Evolutionary conservation across 2,888 invertebrate species (phyloP).

Genomic region (Galerucella calmariensis): DNA sequence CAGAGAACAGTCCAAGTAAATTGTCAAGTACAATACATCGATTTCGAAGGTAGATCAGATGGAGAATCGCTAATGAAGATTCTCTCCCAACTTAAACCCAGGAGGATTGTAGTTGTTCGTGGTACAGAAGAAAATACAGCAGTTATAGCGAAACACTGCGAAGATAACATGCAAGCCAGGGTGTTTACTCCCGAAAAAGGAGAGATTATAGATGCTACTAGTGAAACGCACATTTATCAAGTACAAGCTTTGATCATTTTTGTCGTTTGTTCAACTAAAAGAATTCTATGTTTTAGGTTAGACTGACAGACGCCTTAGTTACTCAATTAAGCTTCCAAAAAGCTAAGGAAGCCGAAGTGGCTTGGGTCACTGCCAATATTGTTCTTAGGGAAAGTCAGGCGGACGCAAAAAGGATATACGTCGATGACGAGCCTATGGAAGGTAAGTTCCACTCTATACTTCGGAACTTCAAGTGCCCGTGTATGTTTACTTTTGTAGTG

Average conservation of each 20-base stretch:
- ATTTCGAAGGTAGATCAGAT: conserved; percentile 94
- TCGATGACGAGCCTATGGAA: conserved; percentile 65
- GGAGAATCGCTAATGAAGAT: conserved; percentile 87
- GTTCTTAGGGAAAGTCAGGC: conserved; percentile 72
- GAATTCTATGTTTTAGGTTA: conserved; percentile 71
- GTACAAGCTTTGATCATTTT: conserved; percentile 63
- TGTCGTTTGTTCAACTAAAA: no score
- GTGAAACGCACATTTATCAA: conserved; percentile 98
- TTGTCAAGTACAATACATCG: conserved; percentile 92
- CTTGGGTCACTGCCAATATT: conserved; percentile 91
- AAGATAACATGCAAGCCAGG: conserved; percentile 73
- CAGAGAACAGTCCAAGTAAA: conserved; percentile 81
- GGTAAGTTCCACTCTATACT: conserved; percentile 50
- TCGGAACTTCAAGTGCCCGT: neutral
- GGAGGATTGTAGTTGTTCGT: conserved; percentile 82
- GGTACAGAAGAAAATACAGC: conserved; percentile 78
- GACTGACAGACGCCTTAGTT: conserved; percentile 90
- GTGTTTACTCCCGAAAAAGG: conserved; percentile 87
- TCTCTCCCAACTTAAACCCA: conserved; percentile 81
- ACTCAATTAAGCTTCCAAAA: conserved; percentile 87
- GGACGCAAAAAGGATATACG: conserved; percentile 66
- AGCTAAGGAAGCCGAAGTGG: conserved; percentile 91
- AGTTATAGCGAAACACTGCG: conserved; percentile 75
- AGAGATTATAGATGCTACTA: conserved; percentile 94
- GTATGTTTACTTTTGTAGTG: conserved; percentile 56